phyloP scores from a whole-genome alignment of 2,888 invertebrate genomes.

The Stenichneumon culpator region DNA sequence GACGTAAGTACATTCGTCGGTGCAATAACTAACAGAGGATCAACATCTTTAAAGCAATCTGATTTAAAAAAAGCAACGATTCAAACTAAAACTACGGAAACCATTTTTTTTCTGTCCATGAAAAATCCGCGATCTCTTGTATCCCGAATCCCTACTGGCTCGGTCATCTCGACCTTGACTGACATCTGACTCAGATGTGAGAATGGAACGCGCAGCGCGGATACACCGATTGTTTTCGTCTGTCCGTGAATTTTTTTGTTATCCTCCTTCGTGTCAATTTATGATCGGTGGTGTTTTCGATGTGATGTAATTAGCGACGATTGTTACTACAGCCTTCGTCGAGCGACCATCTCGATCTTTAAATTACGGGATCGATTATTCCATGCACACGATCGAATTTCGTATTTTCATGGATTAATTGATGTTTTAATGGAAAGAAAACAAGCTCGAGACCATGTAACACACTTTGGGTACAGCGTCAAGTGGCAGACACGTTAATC shows the following conservation, averaged over 20 bases:
- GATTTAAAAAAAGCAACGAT: neutral
- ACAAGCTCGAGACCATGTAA: slow-evolving; percentile 15
- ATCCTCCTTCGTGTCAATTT: neutral
- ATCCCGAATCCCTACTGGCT: slow-evolving; percentile 10
- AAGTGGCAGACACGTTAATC: neutral
- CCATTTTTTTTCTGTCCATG: neutral
- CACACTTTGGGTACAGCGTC: slow-evolving; percentile 10
- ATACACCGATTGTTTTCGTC: neutral
- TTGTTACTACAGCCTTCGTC: neutral
- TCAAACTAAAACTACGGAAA: neutral
- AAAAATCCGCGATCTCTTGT: neutral
- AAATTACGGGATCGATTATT: neutral
- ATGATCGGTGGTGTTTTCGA: slow-evolving; percentile 51
- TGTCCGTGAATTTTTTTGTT: neutral
- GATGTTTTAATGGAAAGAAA: neutral
- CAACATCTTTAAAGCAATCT: neutral
- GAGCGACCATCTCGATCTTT: neutral
- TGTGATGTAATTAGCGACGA: slow-evolving; percentile 52
- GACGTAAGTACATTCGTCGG: slow-evolving; percentile 73
- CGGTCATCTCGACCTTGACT: slow-evolving; percentile 77
- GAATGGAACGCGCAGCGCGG: neutral
- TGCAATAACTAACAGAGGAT: slow-evolving; percentile 43
- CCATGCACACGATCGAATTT: neutral
- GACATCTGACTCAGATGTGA: slow-evolving; percentile 74
- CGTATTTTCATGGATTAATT: neutral